phyloP scores from a whole-genome alignment of 2,797 vertebrate genomes.

The Bothrops alternatus region DNA sequence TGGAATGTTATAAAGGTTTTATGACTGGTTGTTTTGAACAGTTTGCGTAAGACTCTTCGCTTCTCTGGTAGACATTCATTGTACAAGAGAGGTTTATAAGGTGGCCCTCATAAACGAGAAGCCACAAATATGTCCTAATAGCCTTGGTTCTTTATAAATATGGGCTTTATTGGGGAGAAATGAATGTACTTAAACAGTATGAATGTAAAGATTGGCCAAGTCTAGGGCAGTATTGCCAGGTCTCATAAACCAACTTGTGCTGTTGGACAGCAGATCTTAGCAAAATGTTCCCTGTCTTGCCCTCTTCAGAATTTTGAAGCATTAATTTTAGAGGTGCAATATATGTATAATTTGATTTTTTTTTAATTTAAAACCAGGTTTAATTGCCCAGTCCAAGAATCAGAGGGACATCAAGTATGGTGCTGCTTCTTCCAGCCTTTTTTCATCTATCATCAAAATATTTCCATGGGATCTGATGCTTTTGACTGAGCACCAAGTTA shows the following conservation, averaged over 20 bases:
- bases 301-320: not conserved
- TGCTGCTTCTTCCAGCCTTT: not conserved
- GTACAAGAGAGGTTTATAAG: constrained; percentile 25
- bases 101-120: not conserved
- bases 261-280: not conserved
- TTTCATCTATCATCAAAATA: not conserved
- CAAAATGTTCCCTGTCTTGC: not conserved
- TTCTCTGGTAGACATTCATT: not conserved
- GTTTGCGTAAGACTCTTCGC: constrained; percentile 44
- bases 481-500: not conserved
- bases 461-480: not conserved
- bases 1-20: constrained; percentile 62
- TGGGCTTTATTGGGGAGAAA: not conserved
- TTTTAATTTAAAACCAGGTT: not conserved
- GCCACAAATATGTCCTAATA: constrained; percentile 7
- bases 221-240: not conserved
- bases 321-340: not conserved
- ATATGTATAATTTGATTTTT: not conserved
- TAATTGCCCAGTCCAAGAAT: not conserved
- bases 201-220: not conserved
- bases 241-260: not conserved
- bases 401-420: not conserved
- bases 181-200: not conserved
- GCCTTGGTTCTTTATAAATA: constrained; percentile 7
- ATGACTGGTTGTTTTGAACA: constrained; percentile 51